Evolutionary conservation across 2,888 invertebrate species (phyloP), one percentile per base, ranked within the genome.

Genomic region (Epinotia ramella): DNA sequence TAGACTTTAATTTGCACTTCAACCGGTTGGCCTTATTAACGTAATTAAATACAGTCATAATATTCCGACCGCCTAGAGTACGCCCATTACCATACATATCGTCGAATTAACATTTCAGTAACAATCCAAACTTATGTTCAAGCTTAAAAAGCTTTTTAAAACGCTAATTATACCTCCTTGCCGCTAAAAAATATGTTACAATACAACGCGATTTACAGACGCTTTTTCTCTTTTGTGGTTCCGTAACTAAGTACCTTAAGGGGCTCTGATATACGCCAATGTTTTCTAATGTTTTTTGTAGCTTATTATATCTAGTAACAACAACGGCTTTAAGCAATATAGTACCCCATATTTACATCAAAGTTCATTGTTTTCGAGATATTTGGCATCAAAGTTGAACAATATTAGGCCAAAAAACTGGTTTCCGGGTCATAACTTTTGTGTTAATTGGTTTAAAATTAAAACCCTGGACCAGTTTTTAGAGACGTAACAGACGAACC

Each of bases 101-200:
- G 44, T 44, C 74, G 69, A 64, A 74, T 74, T 74, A 74, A 69
- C 74, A 74, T 74, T 74, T 73, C 73, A 67, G 53, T 57, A 28
- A 62, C 44, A 33, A 57, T 60, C 18, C 20, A 62, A 67, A 67
- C 53, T 67, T 67, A 73, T 73, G 60, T 66, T 18, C 59, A 59
- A 49, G 46, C 66, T 49, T 73, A 53, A 49, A 24, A 53, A 53
- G 49, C 62, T 33, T 53, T 28, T 60, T 63, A 20, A 71, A 64
- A 64, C 16, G 33, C 11, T 40, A 28, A 56, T 57, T 67, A 20
- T 67, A 57, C 20, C n/a, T n/a, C 3, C n/a, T 53, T 20, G 6
- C n/a, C n/a, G 12, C 53, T n/a, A n/a, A 67, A 56, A 40, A 18
- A 18, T 40, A 56, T 24, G 7, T 49, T 33, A n/a, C 3, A 53